Conservation (phyloP, 2,797 vertebrate genomes). For the Austrolebias charrua region DNA sequence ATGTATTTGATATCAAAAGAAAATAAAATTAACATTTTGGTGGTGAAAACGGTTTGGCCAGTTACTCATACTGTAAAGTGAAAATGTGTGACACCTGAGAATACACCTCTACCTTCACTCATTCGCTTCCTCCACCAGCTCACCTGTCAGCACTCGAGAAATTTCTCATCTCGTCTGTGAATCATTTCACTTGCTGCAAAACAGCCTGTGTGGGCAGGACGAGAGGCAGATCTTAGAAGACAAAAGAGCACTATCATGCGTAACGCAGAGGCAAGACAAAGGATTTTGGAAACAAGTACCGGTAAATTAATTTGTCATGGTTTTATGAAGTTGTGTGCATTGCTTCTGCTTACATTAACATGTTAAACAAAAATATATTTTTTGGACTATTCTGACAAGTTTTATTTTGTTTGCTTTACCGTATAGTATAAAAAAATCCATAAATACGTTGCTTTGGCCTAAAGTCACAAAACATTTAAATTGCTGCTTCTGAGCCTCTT, state of each 20-base stretch:
- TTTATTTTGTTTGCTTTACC: too few relatives aligned
- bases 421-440: too few relatives aligned
- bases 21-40: background rate
- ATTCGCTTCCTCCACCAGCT: slow-evolving; percentile 4
- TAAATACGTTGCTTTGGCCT: too few relatives aligned
- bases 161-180: slow-evolving; percentile 10
- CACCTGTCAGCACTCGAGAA: slow-evolving; percentile 24
- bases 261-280: background rate
- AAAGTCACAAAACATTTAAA: too few relatives aligned
- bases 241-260: background rate
- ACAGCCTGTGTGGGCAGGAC: slow-evolving; percentile 5
- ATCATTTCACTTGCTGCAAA: slow-evolving; percentile 26
- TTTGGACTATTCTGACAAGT: too few relatives aligned
- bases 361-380: too few relatives aligned
- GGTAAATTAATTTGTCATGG: background rate
- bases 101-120: background rate
- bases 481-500: too few relatives aligned
- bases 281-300: background rate
- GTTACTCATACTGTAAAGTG: background rate
- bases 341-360: too few relatives aligned
- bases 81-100: background rate
- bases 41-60: background rate
- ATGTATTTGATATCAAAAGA: background rate
- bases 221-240: background rate
- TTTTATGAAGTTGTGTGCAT: too few relatives aligned